These are phyloP conservation scores for Manacus vitellinus DNA, from an alignment of 2,113 vertebrate species.

Conservation along the genomic window DNA sequence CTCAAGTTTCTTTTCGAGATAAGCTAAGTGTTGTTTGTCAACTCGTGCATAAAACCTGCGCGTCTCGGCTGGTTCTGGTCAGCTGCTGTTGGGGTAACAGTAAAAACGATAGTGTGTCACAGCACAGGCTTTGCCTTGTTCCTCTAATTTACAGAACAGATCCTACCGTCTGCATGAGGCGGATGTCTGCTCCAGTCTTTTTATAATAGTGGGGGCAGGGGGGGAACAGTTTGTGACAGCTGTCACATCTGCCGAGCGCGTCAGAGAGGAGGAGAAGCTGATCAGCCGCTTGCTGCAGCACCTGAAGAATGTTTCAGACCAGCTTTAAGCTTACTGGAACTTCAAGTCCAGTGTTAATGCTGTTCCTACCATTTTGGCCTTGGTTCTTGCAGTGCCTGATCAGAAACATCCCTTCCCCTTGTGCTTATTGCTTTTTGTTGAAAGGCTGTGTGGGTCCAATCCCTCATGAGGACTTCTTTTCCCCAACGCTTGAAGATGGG, in stretches of 20 bases:
- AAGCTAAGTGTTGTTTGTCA: conserved; percentile 28
- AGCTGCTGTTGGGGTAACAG: not conserved
- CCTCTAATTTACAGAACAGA: conserved; percentile 36
- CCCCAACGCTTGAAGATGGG: not conserved
- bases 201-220: not conserved
- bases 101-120: not conserved
- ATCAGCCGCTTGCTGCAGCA: not conserved
- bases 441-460: not conserved
- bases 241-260: not conserved
- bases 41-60: not conserved
- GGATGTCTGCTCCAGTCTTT: not conserved
- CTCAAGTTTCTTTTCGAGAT: conserved; percentile 32
- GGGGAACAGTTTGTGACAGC: not conserved
- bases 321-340: not conserved
- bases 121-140: conserved; percentile 48
- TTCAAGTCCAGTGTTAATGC: not conserved
- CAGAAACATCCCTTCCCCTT: not conserved
- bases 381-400: not conserved
- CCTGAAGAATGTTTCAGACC: not conserved
- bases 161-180: not conserved
- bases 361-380: not conserved
- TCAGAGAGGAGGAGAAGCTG: not conserved
- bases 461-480: not conserved
- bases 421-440: not conserved
- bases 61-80: not conserved